phyloP scores from a whole-genome alignment of 2,113 vertebrate species.

The Epinephelus moara region DNA sequence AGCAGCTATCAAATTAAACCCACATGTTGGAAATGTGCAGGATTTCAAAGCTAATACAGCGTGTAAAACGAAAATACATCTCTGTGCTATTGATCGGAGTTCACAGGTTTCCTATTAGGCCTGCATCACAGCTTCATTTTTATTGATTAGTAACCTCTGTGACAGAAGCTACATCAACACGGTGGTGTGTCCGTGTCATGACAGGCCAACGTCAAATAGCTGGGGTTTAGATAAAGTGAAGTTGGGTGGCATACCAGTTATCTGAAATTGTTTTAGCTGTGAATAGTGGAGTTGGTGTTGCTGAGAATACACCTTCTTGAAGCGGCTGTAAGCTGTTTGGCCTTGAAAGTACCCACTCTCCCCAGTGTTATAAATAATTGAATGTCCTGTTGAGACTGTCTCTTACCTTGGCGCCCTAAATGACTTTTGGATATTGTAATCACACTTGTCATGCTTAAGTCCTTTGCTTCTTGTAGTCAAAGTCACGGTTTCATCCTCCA shows the following conservation, averaged over 20 bases:
- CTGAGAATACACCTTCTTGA: conserved; percentile 49
- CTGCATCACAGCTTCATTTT: conserved; percentile 13
- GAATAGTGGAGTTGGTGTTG: conserved; percentile 29
- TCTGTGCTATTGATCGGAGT: conserved; percentile 3
- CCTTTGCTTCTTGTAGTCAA: conserved; percentile 83
- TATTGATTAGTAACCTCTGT: conserved; percentile 7
- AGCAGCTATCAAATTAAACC: conserved; percentile 18
- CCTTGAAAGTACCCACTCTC: conserved; percentile 75
- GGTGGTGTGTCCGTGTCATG: background rate
- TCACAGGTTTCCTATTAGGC: conserved; percentile 23
- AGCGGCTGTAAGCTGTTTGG: conserved; percentile 67
- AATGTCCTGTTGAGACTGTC: conserved; percentile 75
- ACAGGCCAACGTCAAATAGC: background rate
- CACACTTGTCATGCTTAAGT: conserved; percentile 82
- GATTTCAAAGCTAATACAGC: conserved; percentile 3
- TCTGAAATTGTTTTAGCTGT: conserved; percentile 1
- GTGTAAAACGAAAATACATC: conserved; percentile 2
- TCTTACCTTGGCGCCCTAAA: conserved; percentile 74
- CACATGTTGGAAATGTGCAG: conserved; percentile 5
- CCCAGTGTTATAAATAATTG: conserved; percentile 78
- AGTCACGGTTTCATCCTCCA: conserved; percentile 84
- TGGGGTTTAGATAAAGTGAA: background rate
- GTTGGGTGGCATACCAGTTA: background rate
- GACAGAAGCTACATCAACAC: background rate
- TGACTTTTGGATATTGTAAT: conserved; percentile 81